Percentiles rank a stretch among this genome's conserved stretches.
Conservation (phyloP, 2,113 vertebrate genomes). For the Tachuris rubrigastra region DNA sequence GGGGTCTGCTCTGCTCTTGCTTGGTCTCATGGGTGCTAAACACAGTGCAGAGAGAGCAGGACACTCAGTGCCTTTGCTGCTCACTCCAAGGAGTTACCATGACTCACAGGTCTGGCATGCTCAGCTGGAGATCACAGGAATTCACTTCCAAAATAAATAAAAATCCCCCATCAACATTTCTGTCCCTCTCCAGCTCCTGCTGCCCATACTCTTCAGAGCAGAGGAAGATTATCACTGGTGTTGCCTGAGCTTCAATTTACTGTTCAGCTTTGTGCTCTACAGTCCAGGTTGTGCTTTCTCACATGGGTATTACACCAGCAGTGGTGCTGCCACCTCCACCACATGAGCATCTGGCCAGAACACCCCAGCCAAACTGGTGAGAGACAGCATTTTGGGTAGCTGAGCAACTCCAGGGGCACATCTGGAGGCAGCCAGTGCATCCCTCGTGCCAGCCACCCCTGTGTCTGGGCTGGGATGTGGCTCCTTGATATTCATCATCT, state of each 20-base stretch:
- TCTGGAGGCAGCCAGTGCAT: background rate
- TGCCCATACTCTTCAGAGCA: background rate
- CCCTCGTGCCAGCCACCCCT: background rate
- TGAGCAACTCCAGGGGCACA: background rate
- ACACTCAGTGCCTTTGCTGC: background rate
- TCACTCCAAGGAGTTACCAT: background rate
- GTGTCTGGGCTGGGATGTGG: background rate
- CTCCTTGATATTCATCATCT: background rate
- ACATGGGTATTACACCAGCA: background rate
- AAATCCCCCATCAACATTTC: background rate
- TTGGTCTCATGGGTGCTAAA: background rate
- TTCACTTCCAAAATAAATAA: background rate
- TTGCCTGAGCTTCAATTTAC: background rate
- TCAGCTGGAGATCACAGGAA: background rate
- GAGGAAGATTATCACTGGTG: background rate
- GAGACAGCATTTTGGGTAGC: background rate
- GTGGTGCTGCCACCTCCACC: background rate
- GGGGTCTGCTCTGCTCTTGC: background rate
- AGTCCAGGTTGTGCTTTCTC: background rate
- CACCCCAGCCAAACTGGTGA: fast-evolving
- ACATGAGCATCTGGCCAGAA: fast-evolving
- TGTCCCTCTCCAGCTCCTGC: background rate
- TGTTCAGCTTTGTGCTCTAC: background rate
- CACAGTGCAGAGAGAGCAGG: background rate
- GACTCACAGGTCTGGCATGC: background rate